Evolutionary conservation across 2,888 invertebrate genomes (phyloP).

Genomic region (Drosophila infuscata): DNA sequence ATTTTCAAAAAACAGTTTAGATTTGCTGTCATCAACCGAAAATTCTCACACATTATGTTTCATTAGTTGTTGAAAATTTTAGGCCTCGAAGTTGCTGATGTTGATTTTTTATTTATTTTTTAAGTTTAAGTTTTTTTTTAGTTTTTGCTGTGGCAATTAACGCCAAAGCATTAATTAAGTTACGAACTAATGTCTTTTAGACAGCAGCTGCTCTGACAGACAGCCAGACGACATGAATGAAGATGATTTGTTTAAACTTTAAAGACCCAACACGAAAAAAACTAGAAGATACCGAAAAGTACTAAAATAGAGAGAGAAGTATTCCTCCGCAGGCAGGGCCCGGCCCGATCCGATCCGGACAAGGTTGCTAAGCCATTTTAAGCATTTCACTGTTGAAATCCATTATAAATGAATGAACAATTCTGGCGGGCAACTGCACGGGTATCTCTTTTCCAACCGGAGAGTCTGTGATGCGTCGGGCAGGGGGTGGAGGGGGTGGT

Average conservation of each 20-base stretch:
- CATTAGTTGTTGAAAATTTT: constrained; percentile 28
- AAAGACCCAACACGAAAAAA: constrained; percentile 2
- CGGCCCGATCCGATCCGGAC: constrained; percentile 22
- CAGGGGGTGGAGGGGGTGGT: not conserved
- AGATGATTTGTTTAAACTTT: constrained; percentile 55
- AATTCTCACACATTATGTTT: constrained; percentile 12
- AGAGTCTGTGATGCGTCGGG: not conserved
- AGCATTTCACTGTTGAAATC: constrained; percentile 74
- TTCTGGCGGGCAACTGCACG: constrained; percentile 62
- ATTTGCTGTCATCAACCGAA: constrained; percentile 17
- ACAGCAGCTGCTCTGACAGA: constrained; percentile 69
- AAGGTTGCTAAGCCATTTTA: constrained; percentile 48
- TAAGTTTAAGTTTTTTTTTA: constrained; percentile 30
- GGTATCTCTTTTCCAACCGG: constrained; percentile 13
- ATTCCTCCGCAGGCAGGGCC: constrained; percentile 41
- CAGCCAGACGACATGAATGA: constrained; percentile 75
- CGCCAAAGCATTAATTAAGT: constrained; percentile 80
- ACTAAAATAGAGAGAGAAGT: constrained; percentile 24
- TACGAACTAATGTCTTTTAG: constrained; percentile 76
- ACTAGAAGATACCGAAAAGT: not conserved
- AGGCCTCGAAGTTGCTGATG: constrained; percentile 9
- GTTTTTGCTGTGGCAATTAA: constrained; percentile 64
- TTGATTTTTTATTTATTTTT: constrained; percentile 5
- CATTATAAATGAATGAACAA: constrained; percentile 75
- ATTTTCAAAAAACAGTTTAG: constrained; percentile 1